phyloP scores from a whole-genome alignment of 2,888 invertebrate species.

The Drosophila testacea region DNA sequence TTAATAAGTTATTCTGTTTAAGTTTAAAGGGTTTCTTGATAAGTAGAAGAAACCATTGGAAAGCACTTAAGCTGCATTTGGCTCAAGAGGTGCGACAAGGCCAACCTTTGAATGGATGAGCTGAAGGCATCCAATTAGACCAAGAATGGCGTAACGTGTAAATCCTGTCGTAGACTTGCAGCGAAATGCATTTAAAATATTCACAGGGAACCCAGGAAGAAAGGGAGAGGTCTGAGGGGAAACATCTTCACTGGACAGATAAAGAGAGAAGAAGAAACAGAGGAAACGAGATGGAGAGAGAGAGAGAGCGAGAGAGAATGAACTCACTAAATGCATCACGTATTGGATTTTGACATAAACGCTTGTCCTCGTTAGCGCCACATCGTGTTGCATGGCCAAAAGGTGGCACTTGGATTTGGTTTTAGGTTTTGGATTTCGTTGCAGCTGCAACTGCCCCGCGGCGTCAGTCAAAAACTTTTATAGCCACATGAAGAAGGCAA shows the following conservation, averaged over 20 bases:
- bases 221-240: background rate
- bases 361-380: slow-evolving; percentile 82
- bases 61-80: slow-evolving; percentile 38
- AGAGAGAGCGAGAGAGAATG: slow-evolving; percentile 5
- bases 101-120: slow-evolving; percentile 48
- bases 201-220: slow-evolving; percentile 25
- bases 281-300: slow-evolving; percentile 7
- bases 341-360: slow-evolving; percentile 82
- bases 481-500: slow-evolving; percentile 32
- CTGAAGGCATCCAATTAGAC: slow-evolving; percentile 74
- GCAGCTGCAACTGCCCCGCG: slow-evolving; percentile 62
- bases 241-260: slow-evolving; percentile 11
- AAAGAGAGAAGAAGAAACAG: background rate
- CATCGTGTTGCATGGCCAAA: slow-evolving; percentile 68
- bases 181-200: slow-evolving; percentile 73
- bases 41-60: slow-evolving; percentile 22
- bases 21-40: slow-evolving; percentile 10
- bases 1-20: slow-evolving; percentile 12
- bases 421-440: slow-evolving; percentile 25
- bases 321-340: slow-evolving; percentile 78
- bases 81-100: slow-evolving; percentile 24
- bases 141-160: slow-evolving; percentile 77
- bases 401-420: slow-evolving; percentile 47
- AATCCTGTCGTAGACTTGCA: slow-evolving; percentile 65
- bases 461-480: slow-evolving; percentile 69